Base-by-base conservation (phyloP, 2,113 vertebrate species). In the Amia ocellicauda region DNA sequence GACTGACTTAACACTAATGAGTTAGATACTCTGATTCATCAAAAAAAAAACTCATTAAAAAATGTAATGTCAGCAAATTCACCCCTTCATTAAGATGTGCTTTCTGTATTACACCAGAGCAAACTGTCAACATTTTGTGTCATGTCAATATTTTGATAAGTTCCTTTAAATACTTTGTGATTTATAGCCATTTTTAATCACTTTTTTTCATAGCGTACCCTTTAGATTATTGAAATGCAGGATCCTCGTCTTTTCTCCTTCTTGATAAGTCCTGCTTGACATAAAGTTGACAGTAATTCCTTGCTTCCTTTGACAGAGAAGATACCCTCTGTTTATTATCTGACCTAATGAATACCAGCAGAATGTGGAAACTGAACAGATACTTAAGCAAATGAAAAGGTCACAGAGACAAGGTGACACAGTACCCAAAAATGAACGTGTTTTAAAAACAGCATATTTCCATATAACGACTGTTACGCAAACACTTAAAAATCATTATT, bases 321-420 rank as follows among this genome's bases (percentile, higher is more conserved):
- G 73, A 49, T 73, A 73, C 65, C 51, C 67, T 50, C 27, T 66
- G 78, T 81, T 78, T 55, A 73, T 85, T 77, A 79, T 66, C n/a
- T 67, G 43, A 45, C 14, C 53, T 58, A 52, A 74, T 77, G 54
- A 76, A 78, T 65, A 79, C 24, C 23, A 62, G 59, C 64, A 73
- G 61, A 66, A 78, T 50, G 62, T 49, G 42, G 29, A 14, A 74
- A 71, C 58, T 71, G 65, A 65, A 72, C 23, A 54, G 52, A 54
- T 28, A 54, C 8, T 28, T 54, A 20, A 17, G 26, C 20, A 7
- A 29, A 1, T 63, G 65, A 74, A 85, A 84, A 83, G 80, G 83
- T 83, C 71, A 72, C 13, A 0, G 0, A 76, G 70, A 80, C 64
- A 69, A 69, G 71, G 68, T 72, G 54, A 62, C 66, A 60, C n/a